These are phyloP conservation scores for Uloborus plumipes DNA, from an alignment of 2,888 invertebrate genomes.

Conservation along the genomic window DNA sequence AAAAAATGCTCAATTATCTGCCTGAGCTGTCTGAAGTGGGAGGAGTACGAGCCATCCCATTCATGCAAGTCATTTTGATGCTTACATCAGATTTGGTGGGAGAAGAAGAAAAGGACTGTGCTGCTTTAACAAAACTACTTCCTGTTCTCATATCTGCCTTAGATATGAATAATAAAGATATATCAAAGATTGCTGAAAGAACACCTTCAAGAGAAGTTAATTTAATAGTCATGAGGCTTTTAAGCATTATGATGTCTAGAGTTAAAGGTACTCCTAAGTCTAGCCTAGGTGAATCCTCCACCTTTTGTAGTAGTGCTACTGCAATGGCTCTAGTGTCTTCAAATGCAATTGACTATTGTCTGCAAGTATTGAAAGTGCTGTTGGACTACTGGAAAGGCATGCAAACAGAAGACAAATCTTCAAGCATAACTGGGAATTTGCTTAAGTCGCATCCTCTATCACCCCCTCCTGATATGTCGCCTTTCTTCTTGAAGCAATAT, in stretches of 20 bases:
- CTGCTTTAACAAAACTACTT: conserved; percentile 83
- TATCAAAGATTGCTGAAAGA: conserved; percentile 74
- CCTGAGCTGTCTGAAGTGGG: conserved; percentile 82
- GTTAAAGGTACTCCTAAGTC: conserved; percentile 74
- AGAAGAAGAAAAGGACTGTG: conserved; percentile 83
- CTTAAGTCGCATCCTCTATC: conserved; percentile 83
- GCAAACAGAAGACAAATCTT: conserved; percentile 65
- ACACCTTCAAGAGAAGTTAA: conserved; percentile 87
- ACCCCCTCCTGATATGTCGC: conserved; percentile 92
- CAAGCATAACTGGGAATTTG: conserved; percentile 70
- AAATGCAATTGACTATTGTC: conserved; percentile 78
- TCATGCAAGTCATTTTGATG: conserved; percentile 92
- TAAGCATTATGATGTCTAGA: conserved; percentile 86
- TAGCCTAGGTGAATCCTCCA: conserved; percentile 49
- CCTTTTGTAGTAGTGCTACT: conserved; percentile 60
- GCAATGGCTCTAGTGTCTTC: conserved; percentile 49
- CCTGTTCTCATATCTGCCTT: conserved; percentile 77
- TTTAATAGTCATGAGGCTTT: conserved; percentile 86
- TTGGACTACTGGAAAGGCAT: conserved; percentile 73
- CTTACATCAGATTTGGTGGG: conserved; percentile 90
- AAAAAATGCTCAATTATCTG: conserved; percentile 83
- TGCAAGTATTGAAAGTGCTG: conserved; percentile 79
- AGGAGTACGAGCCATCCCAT: conserved; percentile 89
- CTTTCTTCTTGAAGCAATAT: conserved; percentile 86
- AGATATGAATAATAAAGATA: conserved; percentile 68